A percentile compares a stretch with the other conserved stretches of the same genome.
Conservation (phyloP, 2,888 invertebrate genomes). For the Noctua janthe region DNA sequence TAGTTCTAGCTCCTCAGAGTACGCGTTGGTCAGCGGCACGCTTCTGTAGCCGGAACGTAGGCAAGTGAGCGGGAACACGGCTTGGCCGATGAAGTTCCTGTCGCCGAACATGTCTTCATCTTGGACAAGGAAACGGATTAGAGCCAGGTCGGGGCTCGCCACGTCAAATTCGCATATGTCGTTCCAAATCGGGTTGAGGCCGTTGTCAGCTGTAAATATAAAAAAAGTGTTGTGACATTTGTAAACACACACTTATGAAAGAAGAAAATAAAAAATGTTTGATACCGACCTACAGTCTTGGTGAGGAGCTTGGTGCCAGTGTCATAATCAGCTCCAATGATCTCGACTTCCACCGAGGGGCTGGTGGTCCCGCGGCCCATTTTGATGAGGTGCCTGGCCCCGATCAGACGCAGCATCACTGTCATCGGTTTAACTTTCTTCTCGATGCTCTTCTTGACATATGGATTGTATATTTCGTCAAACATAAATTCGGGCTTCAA, state of each 20-base stretch:
- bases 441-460: constrained; percentile 91
- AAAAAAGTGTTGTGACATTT: not conserved
- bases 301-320: constrained; percentile 95
- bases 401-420: constrained; percentile 94
- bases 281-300: constrained; percentile 94
- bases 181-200: constrained; percentile 98
- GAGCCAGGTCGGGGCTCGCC: constrained; percentile 94
- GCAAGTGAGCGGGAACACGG: constrained; percentile 96
- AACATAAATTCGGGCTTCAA: constrained; percentile 97
- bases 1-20: constrained; percentile 97
- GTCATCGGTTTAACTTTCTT: constrained; percentile 85
- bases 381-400: constrained; percentile 96
- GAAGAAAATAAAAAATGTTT: not conserved
- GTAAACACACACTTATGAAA: not conserved
- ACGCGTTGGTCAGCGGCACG: constrained; percentile 96
- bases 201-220: constrained; percentile 94
- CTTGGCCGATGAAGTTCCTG: constrained; percentile 98
- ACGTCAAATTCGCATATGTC: constrained; percentile 96
- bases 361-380: constrained; percentile 96
- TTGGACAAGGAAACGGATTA: constrained; percentile 96
- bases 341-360: constrained; percentile 97
- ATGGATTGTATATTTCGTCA: constrained; percentile 94
- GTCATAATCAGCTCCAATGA: constrained; percentile 97
- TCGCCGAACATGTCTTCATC: constrained; percentile 99
- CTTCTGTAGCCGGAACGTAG: constrained; percentile 97